These are phyloP conservation scores for Palythoa grandiflora DNA, from an alignment of 92 coral and sea anemone species.

Conservation along the genomic window DNA sequence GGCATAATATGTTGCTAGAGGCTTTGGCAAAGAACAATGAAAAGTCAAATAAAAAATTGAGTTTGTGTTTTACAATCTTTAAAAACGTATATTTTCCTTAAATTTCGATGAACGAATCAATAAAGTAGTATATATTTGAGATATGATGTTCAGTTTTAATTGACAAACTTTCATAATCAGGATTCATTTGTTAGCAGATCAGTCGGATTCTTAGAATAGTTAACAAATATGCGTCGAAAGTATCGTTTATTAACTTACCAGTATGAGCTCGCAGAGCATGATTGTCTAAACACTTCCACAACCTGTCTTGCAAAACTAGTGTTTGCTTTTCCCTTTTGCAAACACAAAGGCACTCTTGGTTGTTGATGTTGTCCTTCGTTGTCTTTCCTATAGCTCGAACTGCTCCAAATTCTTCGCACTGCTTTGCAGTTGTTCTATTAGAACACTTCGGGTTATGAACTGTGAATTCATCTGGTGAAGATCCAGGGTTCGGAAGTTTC, in stretches of 20 bases:
- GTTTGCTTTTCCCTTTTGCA: neutral
- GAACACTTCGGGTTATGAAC: neutral
- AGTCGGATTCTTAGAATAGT: neutral
- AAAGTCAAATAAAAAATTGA: too few species aligned
- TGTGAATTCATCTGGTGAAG: neutral
- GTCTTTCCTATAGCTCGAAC: neutral
- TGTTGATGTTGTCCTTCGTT: neutral
- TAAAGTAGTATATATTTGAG: neutral
- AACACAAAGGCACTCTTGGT: neutral
- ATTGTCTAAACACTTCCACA: neutral
- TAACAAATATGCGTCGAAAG: neutral
- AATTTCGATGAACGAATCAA: neutral
- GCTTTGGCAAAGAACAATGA: too few species aligned
- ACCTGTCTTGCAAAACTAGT: neutral
- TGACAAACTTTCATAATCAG: too few species aligned
- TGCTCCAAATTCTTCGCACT: slow-evolving; percentile 10
- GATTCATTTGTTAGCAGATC: too few species aligned
- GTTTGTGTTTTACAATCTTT: too few species aligned
- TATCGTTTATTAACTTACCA: neutral
- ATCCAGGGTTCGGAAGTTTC: neutral
- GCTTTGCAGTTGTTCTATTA: neutral
- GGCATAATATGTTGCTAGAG: too few species aligned
- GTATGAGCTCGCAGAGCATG: neutral
- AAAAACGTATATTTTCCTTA: too few species aligned
- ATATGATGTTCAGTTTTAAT: neutral